Evolutionary conservation across 2,888 invertebrate genomes (phyloP), one percentile per base, ranked within the genome.

Genomic region (Eupsilia transversa): DNA sequence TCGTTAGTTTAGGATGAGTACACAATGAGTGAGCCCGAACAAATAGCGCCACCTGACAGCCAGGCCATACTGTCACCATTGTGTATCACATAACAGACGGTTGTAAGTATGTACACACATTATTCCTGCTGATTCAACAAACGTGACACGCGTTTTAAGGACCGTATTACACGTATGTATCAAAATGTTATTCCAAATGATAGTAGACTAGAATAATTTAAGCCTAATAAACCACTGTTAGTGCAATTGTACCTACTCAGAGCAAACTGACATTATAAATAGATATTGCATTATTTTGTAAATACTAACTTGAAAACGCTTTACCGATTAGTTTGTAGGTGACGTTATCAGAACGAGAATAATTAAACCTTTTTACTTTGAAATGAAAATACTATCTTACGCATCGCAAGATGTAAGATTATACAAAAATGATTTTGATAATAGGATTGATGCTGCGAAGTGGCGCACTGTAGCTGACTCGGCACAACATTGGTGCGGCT

Each of bases 361-460:
- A 7, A n/a, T 49, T 14, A 49, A 59, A 20, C 14, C 20, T 23
- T 33, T 33, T 3, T 3, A 23, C n/a, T 54, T 41, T n/a, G 54
- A 1, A 43, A 43, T n/a, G n/a, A n/a, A n/a, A n/a, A n/a, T n/a
- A n/a, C n/a, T n/a, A n/a, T n/a, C 43, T 60, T 23, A 27, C 23
- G 9, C 12, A 46, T 33, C 27, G 1, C 46, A 60, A 54, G 17
- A 27, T 49, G 10, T 56, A 52, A 59, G n/a, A 77, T 57, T 68
- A 52, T 59, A 57, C 3, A 56, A 75, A 63, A 59, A 41, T 49
- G 49, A 69, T 73, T 69, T 72, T 68, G 57, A 54, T 72, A 73
- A 65, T 49, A 79, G 54, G 64, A 67, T 70, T 61, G 56, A 79
- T 79, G 69, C 54, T 57, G 49, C 41, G 38, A 61, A 66, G 35